A percentile compares a stretch with the other conserved stretches of the same genome.
These are phyloP conservation scores for Pollenia labialis DNA, from an alignment of 2,888 invertebrate species.

Conservation along the genomic window DNA sequence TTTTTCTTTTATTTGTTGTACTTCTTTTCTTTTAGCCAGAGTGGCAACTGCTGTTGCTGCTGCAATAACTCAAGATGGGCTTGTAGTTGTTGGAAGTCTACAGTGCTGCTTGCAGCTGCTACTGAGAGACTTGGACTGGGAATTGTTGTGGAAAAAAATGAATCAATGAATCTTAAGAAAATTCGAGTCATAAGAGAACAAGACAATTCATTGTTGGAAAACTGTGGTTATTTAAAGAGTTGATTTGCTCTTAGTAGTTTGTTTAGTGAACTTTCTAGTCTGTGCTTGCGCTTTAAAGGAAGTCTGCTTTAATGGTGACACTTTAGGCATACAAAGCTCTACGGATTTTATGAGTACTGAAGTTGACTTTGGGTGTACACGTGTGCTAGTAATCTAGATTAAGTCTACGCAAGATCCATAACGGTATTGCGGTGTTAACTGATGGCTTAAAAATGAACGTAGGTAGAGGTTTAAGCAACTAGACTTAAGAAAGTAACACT, in stretches of 20 bases:
- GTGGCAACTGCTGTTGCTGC: not conserved
- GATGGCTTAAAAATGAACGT: too few relatives aligned
- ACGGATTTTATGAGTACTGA: too few relatives aligned
- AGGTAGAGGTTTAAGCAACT: too few relatives aligned
- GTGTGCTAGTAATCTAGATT: too few relatives aligned
- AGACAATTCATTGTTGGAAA: conserved; percentile 54
- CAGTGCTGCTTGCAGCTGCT: not conserved
- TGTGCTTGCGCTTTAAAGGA: too few relatives aligned
- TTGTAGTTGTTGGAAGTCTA: not conserved
- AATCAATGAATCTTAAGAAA: conserved; percentile 56
- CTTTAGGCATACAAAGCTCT: too few relatives aligned
- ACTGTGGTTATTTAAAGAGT: not conserved
- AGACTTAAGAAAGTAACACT: too few relatives aligned
- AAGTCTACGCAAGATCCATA: too few relatives aligned
- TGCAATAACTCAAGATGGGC: not conserved
- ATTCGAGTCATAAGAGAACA: conserved; percentile 2
- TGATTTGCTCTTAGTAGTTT: not conserved
- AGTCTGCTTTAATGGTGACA: too few relatives aligned
- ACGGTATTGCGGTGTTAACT: too few relatives aligned
- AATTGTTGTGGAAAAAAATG: conserved; percentile 26
- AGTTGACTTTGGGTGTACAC: too few relatives aligned
- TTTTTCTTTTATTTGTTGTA: conserved; percentile 18
- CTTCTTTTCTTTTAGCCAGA: conserved; percentile 6
- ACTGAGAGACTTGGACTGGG: not conserved
- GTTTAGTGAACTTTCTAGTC: too few relatives aligned